Evolutionary conservation across 2,797 vertebrate species (phyloP), one percentile per base, ranked within the genome.

Genomic region (Sebastes nivosus): DNA sequence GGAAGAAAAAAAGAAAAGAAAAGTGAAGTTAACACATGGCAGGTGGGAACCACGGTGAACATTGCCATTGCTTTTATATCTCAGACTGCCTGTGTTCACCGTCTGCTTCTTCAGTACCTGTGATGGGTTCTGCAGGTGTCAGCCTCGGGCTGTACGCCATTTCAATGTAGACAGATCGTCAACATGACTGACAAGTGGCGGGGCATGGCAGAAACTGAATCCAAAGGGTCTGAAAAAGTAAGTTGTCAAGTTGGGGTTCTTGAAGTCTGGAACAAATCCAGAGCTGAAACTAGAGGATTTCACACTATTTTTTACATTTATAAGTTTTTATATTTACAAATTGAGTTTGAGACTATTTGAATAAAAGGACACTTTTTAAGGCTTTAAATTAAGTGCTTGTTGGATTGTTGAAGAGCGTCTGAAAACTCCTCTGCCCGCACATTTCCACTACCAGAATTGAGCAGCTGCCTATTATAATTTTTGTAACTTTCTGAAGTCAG

Each of bases 171-270:
- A 87, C 66, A 73, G 75, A 54, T 64, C 63, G 38, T 89, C 84
- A 92, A 59, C 78, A 69, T 86, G 88, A 92, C 55, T 87, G 89
- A 87, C 86, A 88, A 22, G 74, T 75, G 68, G 34, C 13, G 3
- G 55, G 67, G 67, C 75, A 67, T 67, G 76, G 57, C 63, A 25
- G 52, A 63, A 81, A 64, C 27, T 38, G 25, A 55, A 83, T 75
- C 13, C 42, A 65, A 83, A 60, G 67, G 25, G 64, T 72, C 10
- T 22, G 13, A 63, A 59, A 57, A 65, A 59, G 18, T 13, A 32
- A 22, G 58, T 20, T 59, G 58, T 30, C 25, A 38, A 67, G 22
- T 64, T 70, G 2, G 0, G 22, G 36, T 42, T 75, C 5, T n/a
- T 74, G 14, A 63, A 50, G 36, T 66, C 30, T 79, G 34, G 54